These are phyloP conservation scores for Leptobrachium ailaonicum DNA, from an alignment of 2,113 vertebrate species.

Conservation along the genomic window DNA sequence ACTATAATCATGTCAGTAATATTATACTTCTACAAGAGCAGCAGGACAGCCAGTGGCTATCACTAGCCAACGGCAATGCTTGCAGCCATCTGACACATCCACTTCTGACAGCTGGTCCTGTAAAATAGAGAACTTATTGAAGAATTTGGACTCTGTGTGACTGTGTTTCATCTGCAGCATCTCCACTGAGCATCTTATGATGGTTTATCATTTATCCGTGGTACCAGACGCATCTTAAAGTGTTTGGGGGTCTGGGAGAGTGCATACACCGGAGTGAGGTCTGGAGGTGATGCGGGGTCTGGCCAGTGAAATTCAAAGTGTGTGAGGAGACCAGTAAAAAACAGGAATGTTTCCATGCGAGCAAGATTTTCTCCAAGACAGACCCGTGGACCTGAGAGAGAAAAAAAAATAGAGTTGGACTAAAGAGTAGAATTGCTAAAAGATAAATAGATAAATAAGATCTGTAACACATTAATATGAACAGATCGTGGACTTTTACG, in stretches of 20 bases:
- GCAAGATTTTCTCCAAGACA: conserved; percentile 46
- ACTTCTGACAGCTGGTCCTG: no score
- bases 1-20: no score
- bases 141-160: no score
- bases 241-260: conserved; percentile 50
- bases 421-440: no score
- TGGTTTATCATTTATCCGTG: neutral
- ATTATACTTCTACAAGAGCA: no score
- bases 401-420: neutral
- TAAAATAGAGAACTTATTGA: no score
- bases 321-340: conserved; percentile 7
- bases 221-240: conserved; percentile 53
- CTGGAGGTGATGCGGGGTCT: conserved; percentile 53
- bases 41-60: no score
- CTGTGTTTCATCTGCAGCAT: neutral
- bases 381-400: neutral
- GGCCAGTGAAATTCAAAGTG: conserved; percentile 56
- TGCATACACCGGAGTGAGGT: conserved; percentile 51
- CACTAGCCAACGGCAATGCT: no score
- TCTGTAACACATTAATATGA: no score
- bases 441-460: no score
- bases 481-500: no score
- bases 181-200: neutral
- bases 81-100: no score
- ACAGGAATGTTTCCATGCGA: conserved; percentile 52